Percentiles rank a stretch among this genome's conserved stretches.
phyloP scores from a whole-genome alignment of 1,140 invertebrate genomes.

The Fopius arisanus region DNA sequence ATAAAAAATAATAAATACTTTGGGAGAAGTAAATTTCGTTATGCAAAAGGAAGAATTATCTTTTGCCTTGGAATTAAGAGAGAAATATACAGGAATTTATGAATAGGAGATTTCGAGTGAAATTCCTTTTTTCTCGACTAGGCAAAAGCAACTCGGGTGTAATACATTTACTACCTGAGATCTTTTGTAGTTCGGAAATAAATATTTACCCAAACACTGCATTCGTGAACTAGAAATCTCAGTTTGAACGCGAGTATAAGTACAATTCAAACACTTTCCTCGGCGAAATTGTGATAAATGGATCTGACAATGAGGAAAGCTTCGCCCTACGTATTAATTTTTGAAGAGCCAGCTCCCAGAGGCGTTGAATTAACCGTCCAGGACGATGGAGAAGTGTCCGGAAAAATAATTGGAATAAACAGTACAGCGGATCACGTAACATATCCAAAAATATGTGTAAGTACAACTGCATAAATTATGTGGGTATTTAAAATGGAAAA shows the following conservation, averaged over 20 bases:
- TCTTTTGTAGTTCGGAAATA: neutral
- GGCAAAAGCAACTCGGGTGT: neutral
- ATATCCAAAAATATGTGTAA: slow-evolving; percentile 85
- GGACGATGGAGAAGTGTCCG: slow-evolving; percentile 94
- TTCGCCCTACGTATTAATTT: slow-evolving; percentile 76
- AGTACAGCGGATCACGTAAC: slow-evolving; percentile 91
- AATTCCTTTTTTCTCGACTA: neutral
- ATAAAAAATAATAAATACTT: no score
- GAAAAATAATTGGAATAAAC: slow-evolving; percentile 89
- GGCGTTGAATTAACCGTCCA: slow-evolving; percentile 90
- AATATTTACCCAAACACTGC: neutral
- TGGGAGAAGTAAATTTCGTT: no score
- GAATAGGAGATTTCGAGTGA: neutral
- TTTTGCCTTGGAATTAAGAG: neutral
- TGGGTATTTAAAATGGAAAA: no score
- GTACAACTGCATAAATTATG: neutral
- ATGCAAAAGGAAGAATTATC: no score
- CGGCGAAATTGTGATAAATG: neutral
- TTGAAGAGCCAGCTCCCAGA: slow-evolving; percentile 91
- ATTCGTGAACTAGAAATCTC: neutral
- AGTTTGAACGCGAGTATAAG: neutral
- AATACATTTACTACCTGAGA: neutral
- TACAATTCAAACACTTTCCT: neutral
- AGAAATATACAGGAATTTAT: neutral
- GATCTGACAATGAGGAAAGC: neutral